Evolutionary conservation across 2,113 vertebrate species (phyloP), one percentile per base, ranked within the genome.

Genomic region (Lamprotornis superbus): DNA sequence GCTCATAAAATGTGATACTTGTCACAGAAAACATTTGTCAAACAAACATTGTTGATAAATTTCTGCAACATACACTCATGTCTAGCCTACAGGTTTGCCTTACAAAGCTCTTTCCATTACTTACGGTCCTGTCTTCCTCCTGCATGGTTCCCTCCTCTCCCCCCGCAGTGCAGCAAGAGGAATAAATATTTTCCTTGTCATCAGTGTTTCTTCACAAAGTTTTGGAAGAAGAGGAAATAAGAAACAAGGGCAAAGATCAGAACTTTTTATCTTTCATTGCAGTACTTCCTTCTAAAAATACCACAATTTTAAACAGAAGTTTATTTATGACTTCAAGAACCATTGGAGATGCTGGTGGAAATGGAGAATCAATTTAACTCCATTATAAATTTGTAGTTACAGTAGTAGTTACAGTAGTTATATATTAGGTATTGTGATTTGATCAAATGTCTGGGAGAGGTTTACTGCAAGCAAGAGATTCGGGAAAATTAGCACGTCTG

Each of bases 161-260:
- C 9, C 2, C 0, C 68, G 31, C 1, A 46, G 4, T 7, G 4
- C 30, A 78, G 25, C 44, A 94, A 89, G 56, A 73, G 8, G 31
- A 90, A 90, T 78, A 79, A 89, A 75, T 84, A 87, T 92, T 93
- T 92, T 79, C 63, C 59, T 77, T 90, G 63, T 81, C 37, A 92
- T 86, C 2, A 20, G 23, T 56, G 24, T 68, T 93, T 80, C 67
- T 87, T 89, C 44, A 60, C 53, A 87, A 95, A 67, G 49, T 82
- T 92, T 81, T 93, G 74, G 69, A 85, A 90, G 37, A 85, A 69
- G 24, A 83, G 13, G 50, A 93, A 96, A 93, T 55, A 86, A 79
- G 6, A 37, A 87, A 15, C 75, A 70, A 95, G 49, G 37, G 22
- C 46, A 93, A 85, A 89, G 33, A 85, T 73, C 81, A 87, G 35